Conservation (phyloP, 2,797 vertebrate genomes). For the Galago senegalensis region DNA sequence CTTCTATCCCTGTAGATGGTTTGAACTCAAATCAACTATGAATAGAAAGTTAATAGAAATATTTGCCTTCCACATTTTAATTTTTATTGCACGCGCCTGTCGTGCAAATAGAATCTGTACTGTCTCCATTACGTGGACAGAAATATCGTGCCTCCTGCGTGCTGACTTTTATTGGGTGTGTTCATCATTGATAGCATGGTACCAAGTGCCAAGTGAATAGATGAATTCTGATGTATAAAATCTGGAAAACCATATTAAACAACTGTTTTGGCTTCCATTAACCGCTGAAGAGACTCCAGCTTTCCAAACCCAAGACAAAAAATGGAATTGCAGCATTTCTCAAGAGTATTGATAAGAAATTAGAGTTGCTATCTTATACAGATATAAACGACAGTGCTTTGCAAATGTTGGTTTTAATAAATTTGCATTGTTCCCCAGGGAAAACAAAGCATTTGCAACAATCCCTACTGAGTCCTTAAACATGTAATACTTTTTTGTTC, state of each 20-base stretch:
- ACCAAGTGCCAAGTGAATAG: neutral
- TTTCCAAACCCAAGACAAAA: constrained; percentile 22
- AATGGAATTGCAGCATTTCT: constrained; percentile 33
- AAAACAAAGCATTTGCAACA: constrained; percentile 37
- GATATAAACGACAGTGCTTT: constrained; percentile 37
- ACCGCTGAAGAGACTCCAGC: neutral
- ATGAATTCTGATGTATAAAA: constrained; percentile 26
- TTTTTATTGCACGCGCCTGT: constrained; percentile 7
- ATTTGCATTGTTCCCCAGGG: constrained; percentile 48
- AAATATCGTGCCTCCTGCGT: neutral
- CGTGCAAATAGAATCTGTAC: neutral
- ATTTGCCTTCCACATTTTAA: neutral
- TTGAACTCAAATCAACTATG: constrained; percentile 38
- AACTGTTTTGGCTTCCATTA: neutral
- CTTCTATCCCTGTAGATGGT: neutral
- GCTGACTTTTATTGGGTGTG: neutral
- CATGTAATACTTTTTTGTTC: constrained; percentile 6
- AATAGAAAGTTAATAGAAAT: constrained; percentile 48
- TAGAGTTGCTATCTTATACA: neutral
- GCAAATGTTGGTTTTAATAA: constrained; percentile 68
- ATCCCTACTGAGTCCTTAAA: constrained; percentile 48
- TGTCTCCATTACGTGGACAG: neutral
- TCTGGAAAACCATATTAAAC: constrained; percentile 41
- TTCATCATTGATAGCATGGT: neutral
- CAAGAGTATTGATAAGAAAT: neutral